Percentiles rank a stretch among this genome's conserved stretches.
Evolutionary conservation across 2,888 invertebrate species (phyloP).

Genomic region (Tholera decimalis): DNA sequence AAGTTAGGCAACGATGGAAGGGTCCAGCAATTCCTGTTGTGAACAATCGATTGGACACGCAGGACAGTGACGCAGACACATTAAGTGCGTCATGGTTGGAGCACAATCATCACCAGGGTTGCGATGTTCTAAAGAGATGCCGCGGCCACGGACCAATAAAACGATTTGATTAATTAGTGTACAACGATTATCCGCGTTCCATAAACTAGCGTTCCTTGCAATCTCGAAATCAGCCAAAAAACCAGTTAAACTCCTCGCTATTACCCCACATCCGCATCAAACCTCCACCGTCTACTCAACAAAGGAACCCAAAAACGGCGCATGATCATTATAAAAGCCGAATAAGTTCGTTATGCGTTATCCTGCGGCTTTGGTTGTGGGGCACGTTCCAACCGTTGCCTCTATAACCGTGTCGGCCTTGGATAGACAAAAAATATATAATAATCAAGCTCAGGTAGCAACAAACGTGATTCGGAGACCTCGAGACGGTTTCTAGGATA

Average conservation of each 20-base stretch:
- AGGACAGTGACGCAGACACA: no score
- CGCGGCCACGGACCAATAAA: no score
- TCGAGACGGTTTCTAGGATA: constrained; percentile 47
- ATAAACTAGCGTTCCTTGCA: not conserved
- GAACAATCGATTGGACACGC: no score
- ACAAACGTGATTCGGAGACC: constrained; percentile 74
- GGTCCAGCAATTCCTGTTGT: no score
- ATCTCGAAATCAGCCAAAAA: constrained; percentile 3
- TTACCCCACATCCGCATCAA: constrained; percentile 12
- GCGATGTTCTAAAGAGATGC: no score
- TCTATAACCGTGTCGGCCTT: constrained; percentile 72
- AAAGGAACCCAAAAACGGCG: constrained; percentile 46
- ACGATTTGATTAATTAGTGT: no score
- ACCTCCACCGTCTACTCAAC: constrained; percentile 18
- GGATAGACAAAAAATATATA: constrained; percentile 67
- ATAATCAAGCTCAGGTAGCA: constrained; percentile 76
- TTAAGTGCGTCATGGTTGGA: no score
- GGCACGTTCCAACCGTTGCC: constrained; percentile 66
- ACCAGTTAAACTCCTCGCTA: not conserved
- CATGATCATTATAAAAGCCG: constrained; percentile 55
- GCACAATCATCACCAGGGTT: no score
- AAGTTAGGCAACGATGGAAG: no score
- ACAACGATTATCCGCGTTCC: not conserved
- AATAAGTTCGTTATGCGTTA: constrained; percentile 69
- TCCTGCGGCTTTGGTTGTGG: constrained; percentile 55